Conservation (phyloP, 2,888 invertebrate genomes). For the Creontiades dilutus region DNA sequence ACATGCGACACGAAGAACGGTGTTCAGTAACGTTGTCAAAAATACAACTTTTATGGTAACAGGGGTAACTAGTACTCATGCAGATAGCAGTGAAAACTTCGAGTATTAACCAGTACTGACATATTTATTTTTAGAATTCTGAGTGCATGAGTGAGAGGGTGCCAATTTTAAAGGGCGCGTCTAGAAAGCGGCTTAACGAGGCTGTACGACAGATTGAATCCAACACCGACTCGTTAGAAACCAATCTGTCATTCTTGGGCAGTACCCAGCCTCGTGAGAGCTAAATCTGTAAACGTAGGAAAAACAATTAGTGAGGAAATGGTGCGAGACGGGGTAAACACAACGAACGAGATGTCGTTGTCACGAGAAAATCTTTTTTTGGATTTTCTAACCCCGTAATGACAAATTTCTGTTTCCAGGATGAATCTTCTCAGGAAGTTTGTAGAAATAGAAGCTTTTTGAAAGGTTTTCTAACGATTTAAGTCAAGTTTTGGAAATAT, state of each 20-base stretch:
- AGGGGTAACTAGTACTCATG: too few species aligned
- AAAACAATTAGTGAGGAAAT: conserved; percentile 63
- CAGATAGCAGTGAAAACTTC: too few species aligned
- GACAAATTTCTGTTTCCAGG: too few species aligned
- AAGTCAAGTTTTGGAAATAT: too few species aligned
- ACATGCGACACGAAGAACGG: too few species aligned
- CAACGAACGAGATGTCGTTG: conserved; percentile 14
- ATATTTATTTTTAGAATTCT: neutral
- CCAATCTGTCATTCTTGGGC: conserved; percentile 57
- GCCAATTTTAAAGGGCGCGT: conserved; percentile 40
- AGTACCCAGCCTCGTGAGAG: neutral
- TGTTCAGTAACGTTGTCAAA: too few species aligned
- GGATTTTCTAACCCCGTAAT: too few species aligned
- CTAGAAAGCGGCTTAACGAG: conserved; percentile 46
- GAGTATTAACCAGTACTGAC: too few species aligned
- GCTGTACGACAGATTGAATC: conserved; percentile 38
- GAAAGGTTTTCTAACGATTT: too few species aligned
- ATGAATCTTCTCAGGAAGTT: too few species aligned
- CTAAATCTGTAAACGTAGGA: conserved; percentile 54
- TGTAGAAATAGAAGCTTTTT: too few species aligned
- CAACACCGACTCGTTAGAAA: conserved; percentile 56
- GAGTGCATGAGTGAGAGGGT: neutral
- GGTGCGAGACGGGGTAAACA: conserved; percentile 51
- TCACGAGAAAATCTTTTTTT: neutral
- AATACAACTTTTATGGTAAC: too few species aligned